Evolutionary conservation across 92 coral and sea anemone genomes (phyloP), one percentile per base, ranked within the genome.

Genomic region (Montipora capitata): DNA sequence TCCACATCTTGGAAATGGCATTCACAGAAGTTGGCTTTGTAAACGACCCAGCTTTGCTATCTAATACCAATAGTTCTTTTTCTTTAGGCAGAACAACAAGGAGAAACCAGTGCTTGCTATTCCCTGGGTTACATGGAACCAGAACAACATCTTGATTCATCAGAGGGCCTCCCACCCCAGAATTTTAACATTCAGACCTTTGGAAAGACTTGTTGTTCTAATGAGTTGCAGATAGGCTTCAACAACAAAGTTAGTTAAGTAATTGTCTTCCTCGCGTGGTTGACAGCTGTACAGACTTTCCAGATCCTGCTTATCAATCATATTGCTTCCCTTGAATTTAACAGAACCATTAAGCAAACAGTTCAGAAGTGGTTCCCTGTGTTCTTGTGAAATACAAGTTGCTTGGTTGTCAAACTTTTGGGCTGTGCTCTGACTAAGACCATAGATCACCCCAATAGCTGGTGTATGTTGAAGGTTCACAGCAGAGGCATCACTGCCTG

Each of bases 351-450:
- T 77, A 77, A 88, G 84, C 52, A 92, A 74, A 84, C 85, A 71
- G 72, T 83, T 41, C 51, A 91, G 78, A 78, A 92, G 92, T 9
- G 92, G 92, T 65, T 92, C 81, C 84, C 45, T 88, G 81, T 72
- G 49, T 27, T 70, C 59, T 57, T 84, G 90, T 49, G 79, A 84
- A 70, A 70, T 45, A 68, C 92, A 92, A 72, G 79, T 62, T 48
- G 66, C 84, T 76, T 27, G 41, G 17, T 43, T 51, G 65, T 80
- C 62, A 73, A 90, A 78, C 75, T 78, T 84, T 71, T 57, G 78
- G 48, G 93, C 79, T 43, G 67, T 84, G 62, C 52, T 79, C 43
- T 51, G 68, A 51, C 54, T 74, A 35, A 90, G 87, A 15, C 89
- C 90, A 76, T 42, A 76, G 59, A 76, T 69, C 86, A 90, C 87